Percentiles rank a stretch among this genome's conserved stretches.
Evolutionary conservation across 2,888 invertebrate genomes (phyloP).

Genomic region (Agonopterix alstromeriana): DNA sequence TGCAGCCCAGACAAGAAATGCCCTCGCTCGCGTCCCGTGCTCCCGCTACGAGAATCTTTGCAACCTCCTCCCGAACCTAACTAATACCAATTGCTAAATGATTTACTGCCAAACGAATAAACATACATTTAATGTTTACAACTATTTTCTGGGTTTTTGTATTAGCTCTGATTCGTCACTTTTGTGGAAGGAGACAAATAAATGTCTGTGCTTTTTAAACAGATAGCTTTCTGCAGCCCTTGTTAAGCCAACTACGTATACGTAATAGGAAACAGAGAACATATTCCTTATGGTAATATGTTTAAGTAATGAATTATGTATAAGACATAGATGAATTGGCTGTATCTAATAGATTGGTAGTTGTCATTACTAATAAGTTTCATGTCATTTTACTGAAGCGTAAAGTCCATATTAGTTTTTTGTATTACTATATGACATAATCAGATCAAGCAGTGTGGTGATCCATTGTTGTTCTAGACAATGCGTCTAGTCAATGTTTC

Average conservation of each 20-base stretch:
- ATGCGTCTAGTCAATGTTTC: constrained; percentile 64
- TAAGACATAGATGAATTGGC: too few species aligned
- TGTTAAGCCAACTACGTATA: too few species aligned
- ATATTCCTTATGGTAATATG: too few species aligned
- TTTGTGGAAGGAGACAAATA: too few species aligned
- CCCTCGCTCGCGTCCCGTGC: constrained; percentile 18
- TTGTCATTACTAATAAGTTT: constrained; percentile 10
- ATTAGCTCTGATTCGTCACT: too few species aligned
- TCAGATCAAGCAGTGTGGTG: constrained; percentile 57
- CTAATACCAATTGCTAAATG: neutral
- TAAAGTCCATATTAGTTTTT: constrained; percentile 41
- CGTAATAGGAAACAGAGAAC: too few species aligned
- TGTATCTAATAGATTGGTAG: constrained; percentile 1
- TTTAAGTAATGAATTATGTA: too few species aligned
- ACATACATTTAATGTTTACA: neutral
- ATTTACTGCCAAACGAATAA: neutral
- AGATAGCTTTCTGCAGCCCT: too few species aligned
- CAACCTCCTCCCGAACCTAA: neutral
- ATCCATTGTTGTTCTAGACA: constrained; percentile 64
- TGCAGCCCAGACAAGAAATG: constrained; percentile 55
- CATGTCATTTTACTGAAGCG: constrained; percentile 15
- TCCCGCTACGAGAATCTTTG: neutral
- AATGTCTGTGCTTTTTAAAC: too few species aligned
- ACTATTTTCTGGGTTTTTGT: neutral
- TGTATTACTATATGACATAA: constrained; percentile 56